Evolutionary conservation across 2,113 vertebrate species (phyloP), one percentile per base, ranked within the genome.

Genomic region (Penelope pileata): DNA sequence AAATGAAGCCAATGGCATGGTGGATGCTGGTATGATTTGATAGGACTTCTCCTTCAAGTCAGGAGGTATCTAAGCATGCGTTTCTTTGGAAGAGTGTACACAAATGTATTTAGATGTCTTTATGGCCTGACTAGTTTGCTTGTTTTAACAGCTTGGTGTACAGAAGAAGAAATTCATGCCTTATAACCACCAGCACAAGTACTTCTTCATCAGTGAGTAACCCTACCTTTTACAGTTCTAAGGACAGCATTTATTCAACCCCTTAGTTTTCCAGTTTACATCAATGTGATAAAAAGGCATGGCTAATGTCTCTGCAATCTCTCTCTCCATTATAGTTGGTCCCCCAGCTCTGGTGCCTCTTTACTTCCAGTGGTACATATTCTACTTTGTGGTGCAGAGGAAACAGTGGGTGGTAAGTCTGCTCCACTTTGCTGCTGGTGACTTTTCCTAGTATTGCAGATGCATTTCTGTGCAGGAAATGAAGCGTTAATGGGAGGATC

Each of bases 91-190:
- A 51, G 72, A 42, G 10, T 2, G 12, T 43, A 11, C 36, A 34
- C 56, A 59, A 14, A 23, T 36, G 36, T 13, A 34, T 69, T 67
- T 23, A 70, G 5, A 5, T 78, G 66, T 76, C 69, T 72, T 50
- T 54, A 27, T 3, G 3, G 32, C 60, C 26, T 60, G 38, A 74
- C 14, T 63, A 9, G 34, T 53, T 54, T 76, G 47, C 45, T 64
- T 90, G 0, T 60, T 85, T 89, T 64, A 69, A 84, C 96, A 98
- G 98, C 98, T 98, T 29, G 98, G 98, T 56, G 93, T 96, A 30
- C 97, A 98, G 56, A 98, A 98, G 97, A 98, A 98, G 91, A 98
- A 98, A 84, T 98, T 98, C 90, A 98, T 98, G 98, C 98, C 98
- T 2, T 98, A 98, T 70, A 98, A 98, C 81, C 97, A 98, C 93